Conservation (phyloP, 1,140 invertebrate species). For the Cheumatopsyche charites region DNA sequence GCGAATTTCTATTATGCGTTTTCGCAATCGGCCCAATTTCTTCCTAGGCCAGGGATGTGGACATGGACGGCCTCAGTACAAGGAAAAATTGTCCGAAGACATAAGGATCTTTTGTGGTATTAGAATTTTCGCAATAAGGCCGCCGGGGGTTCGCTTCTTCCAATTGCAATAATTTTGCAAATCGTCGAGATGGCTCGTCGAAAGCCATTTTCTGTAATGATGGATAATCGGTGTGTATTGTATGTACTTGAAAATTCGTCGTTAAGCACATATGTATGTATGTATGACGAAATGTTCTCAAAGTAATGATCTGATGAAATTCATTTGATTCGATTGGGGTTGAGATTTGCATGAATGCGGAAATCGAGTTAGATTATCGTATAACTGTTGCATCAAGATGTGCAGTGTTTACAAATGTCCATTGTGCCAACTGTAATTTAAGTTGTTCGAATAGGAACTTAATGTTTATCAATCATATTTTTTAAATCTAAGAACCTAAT, state of each 20-base stretch:
- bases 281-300: background rate
- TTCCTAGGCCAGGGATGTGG: no score
- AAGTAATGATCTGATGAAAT: background rate
- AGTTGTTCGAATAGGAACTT: no score
- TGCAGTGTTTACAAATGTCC: background rate
- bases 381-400: no score
- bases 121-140: slow-evolving; percentile 16
- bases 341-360: background rate
- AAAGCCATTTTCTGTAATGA: slow-evolving; percentile 23
- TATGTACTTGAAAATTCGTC: slow-evolving; percentile 9
- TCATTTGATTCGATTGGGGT: background rate
- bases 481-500: no score
- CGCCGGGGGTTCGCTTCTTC: background rate
- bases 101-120: background rate
- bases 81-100: no score
- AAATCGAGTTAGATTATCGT: background rate
- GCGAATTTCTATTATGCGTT: no score
- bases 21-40: no score
- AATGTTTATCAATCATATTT: no score
- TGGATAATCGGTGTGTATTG: slow-evolving; percentile 13
- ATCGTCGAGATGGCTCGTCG: background rate
- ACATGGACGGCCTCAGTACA: no score
- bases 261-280: background rate
- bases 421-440: background rate
- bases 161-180: slow-evolving; percentile 13